Evolutionary conservation across 2,888 invertebrate species (phyloP).

Genomic region (Euplexia lucipara): DNA sequence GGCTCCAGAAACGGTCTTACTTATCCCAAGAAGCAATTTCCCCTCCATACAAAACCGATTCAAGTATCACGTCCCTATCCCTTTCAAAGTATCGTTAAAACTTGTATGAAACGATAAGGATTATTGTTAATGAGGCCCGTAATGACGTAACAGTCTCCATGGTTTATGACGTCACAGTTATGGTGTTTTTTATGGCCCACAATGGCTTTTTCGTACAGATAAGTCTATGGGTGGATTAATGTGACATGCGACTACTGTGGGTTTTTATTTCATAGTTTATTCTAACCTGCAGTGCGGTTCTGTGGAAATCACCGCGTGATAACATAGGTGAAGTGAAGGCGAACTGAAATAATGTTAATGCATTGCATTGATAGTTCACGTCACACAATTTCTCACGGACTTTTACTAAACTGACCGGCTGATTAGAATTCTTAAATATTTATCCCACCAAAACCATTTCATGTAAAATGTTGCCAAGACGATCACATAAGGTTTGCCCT

Average conservation of each 20-base stretch:
- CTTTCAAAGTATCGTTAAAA: conserved; percentile 87
- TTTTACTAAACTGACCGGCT: too few relatives aligned
- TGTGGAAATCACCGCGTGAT: too few relatives aligned
- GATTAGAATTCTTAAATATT: too few relatives aligned
- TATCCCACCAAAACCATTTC: too few relatives aligned
- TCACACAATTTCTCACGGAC: too few relatives aligned
- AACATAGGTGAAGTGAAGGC: too few relatives aligned
- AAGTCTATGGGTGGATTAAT: conserved; percentile 60
- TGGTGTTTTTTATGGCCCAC: conserved; percentile 57
- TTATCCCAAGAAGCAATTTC: conserved; percentile 6
- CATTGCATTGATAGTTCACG: too few relatives aligned
- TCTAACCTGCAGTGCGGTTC: too few relatives aligned
- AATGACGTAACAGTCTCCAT: conserved; percentile 48
- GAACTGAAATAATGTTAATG: too few relatives aligned
- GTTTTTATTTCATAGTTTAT: conserved; percentile 51
- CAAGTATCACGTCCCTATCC: conserved; percentile 65
- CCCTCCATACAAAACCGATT: conserved; percentile 30
- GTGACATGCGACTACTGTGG: conserved; percentile 51
- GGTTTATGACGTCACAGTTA: conserved; percentile 62
- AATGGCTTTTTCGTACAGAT: conserved; percentile 63
- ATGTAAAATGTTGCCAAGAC: too few relatives aligned
- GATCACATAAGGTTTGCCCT: too few relatives aligned
- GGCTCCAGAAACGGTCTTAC: background rate
- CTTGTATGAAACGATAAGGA: conserved; percentile 83
- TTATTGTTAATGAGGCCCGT: conserved; percentile 84